Percentiles rank a stretch among this genome's conserved stretches.
Evolutionary conservation across 1,140 invertebrate genomes (phyloP).

Genomic region (Micrasema longulum): DNA sequence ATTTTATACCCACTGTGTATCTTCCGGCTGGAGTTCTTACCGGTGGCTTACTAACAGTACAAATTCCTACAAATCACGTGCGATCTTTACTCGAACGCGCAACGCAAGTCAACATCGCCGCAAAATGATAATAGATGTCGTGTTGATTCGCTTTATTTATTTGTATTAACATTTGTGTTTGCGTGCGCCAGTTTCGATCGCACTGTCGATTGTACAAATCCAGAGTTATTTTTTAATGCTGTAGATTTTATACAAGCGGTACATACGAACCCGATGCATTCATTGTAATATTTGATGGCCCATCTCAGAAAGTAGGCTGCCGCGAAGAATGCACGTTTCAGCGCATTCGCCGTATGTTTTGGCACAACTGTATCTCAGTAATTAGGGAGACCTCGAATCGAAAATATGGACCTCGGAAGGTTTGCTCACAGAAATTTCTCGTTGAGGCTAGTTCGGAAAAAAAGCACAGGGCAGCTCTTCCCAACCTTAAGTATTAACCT

Average conservation of each 20-base stretch:
- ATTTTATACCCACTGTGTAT: slow-evolving; percentile 10
- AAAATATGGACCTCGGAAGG: background rate
- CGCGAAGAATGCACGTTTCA: slow-evolving; percentile 9
- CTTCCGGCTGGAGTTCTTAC: slow-evolving; percentile 11
- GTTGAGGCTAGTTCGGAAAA: too few species aligned
- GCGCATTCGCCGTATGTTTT: slow-evolving; percentile 19
- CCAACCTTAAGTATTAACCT: too few species aligned
- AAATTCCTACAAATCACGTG: slow-evolving; percentile 8
- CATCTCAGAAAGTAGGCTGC: background rate
- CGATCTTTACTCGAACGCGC: background rate
- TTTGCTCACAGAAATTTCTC: background rate
- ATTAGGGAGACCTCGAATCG: slow-evolving; percentile 1
- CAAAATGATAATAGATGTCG: too few species aligned
- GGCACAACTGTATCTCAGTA: background rate
- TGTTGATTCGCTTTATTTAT: too few species aligned
- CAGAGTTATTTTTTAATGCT: slow-evolving; percentile 17
- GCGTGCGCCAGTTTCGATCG: background rate
- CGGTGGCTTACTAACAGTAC: slow-evolving; percentile 12
- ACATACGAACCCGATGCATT: background rate
- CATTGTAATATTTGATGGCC: background rate
- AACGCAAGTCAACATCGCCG: background rate
- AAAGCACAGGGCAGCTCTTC: too few species aligned
- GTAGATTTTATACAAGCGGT: slow-evolving; percentile 20
- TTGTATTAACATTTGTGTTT: background rate
- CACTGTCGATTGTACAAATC: background rate